Percentiles rank a stretch among this genome's conserved stretches.
phyloP scores from a whole-genome alignment of 1,140 invertebrate species.

The Leptinotarsa lineolata region DNA sequence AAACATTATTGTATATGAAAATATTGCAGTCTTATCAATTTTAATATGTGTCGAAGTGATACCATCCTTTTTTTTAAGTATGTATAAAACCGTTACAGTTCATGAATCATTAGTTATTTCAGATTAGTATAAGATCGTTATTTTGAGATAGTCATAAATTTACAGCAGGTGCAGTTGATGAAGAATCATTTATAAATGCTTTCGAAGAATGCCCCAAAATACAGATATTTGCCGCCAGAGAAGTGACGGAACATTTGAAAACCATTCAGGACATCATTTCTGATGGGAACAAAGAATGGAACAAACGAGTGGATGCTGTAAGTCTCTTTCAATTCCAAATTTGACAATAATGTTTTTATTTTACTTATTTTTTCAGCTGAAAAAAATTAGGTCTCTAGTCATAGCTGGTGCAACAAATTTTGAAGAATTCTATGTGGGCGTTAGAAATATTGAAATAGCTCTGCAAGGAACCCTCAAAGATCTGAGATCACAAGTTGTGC shows the following conservation, averaged over 20 bases:
- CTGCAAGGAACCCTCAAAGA: slow-evolving; percentile 88
- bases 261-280: slow-evolving; percentile 75
- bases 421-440: slow-evolving; percentile 78
- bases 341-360: slow-evolving; percentile 29
- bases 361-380: slow-evolving; percentile 65
- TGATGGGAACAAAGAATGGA: slow-evolving; percentile 88
- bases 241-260: slow-evolving; percentile 82
- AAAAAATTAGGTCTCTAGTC: slow-evolving; percentile 81
- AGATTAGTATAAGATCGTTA: no score
- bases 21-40: no score
- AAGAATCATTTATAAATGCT: slow-evolving; percentile 82
- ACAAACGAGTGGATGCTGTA: slow-evolving; percentile 86
- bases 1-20: no score
- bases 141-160: neutral
- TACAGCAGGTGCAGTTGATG: slow-evolving; percentile 83
- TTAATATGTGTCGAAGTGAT: no score
- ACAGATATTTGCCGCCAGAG: slow-evolving; percentile 80
- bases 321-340: slow-evolving; percentile 51
- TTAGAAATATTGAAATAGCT: slow-evolving; percentile 80
- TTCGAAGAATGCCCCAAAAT: slow-evolving; percentile 85
- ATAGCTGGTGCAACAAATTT: slow-evolving; percentile 78
- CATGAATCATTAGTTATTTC: no score
- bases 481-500: slow-evolving; percentile 84
- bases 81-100: no score
- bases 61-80: no score